Base-by-base conservation (phyloP, 2,888 invertebrate genomes). In the Helobdella robusta region DNA sequence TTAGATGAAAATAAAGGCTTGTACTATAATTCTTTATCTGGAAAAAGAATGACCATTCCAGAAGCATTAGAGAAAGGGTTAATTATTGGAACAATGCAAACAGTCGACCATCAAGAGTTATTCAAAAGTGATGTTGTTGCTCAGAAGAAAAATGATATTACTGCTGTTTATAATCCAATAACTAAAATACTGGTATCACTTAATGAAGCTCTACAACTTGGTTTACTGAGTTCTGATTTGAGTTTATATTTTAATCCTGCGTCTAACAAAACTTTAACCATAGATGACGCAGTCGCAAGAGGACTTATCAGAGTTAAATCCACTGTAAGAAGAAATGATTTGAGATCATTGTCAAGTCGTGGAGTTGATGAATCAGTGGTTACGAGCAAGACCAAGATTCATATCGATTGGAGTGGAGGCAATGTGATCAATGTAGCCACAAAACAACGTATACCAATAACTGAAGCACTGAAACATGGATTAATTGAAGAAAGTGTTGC, bases 91-190 rank as follows among this genome's bases (percentile, higher is more conserved):
- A 72, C 68, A 2, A 66, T 67, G 18, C 69, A 67, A 28, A 66
- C 65, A 23, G 68, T 67, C 30, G 67, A 59, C 0, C 91, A 88
- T 71, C 87, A 90, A 76, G 85, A 88, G 70, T 83, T 95, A 74
- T 92, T 92, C 54, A 88, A 93, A 66, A 88, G 89, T 72, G 91
- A 93, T 81, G 91, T 92, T 2, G 89, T 93, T 72, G 86, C 88
- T 71, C 85, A 88, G 80, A 85, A 90, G 71, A 87, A 92, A 72
- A 83, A 93, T 78, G 87, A 71, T 35, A 66, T 77, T n/a, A 74
- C 73, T 36, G 73, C 75, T 68, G 87, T 89, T 74, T 84, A 85
- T 60, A 88, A 89, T 73, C 80, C 82, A 70, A 83, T 87, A 85
- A 82, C 81, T 46, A 79, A 81, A 28, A 77, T 77, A 70, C 86